Evolutionary conservation across 2,113 vertebrate genomes (phyloP).

Genomic region (Sclerurus mexicanus): DNA sequence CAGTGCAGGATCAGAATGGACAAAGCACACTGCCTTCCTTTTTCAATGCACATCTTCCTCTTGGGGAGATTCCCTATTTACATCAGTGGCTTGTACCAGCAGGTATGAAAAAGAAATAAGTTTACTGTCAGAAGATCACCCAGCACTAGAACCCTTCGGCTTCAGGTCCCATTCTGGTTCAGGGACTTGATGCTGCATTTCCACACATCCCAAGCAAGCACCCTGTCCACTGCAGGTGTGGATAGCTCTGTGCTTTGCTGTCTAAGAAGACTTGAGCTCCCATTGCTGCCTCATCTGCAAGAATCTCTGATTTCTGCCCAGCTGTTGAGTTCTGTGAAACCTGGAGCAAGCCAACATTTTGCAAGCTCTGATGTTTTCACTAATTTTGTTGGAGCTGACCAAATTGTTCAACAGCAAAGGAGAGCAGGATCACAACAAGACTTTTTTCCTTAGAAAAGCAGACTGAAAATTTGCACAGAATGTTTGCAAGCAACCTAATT

Average conservation of each 20-base stretch:
- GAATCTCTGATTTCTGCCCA: not conserved
- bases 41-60: not conserved
- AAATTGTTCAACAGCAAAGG: not conserved
- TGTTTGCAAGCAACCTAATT: not conserved
- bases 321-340: not conserved
- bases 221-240: fast-evolving
- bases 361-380: not conserved
- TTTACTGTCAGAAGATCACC: not conserved
- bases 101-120: too few species aligned
- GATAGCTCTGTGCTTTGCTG: not conserved
- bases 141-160: not conserved
- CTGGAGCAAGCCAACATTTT: not conserved
- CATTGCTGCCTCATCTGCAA: fast-evolving
- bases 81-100: not conserved
- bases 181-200: not conserved
- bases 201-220: not conserved
- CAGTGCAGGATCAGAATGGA: not conserved
- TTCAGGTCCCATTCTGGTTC: not conserved
- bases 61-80: not conserved
- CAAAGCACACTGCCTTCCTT: not conserved
- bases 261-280: not conserved
- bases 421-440: not conserved
- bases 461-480: not conserved
- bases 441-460: not conserved
- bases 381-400: not conserved